Conservation (phyloP, 2,888 invertebrate genomes). For the Acanthopleura granulata region DNA sequence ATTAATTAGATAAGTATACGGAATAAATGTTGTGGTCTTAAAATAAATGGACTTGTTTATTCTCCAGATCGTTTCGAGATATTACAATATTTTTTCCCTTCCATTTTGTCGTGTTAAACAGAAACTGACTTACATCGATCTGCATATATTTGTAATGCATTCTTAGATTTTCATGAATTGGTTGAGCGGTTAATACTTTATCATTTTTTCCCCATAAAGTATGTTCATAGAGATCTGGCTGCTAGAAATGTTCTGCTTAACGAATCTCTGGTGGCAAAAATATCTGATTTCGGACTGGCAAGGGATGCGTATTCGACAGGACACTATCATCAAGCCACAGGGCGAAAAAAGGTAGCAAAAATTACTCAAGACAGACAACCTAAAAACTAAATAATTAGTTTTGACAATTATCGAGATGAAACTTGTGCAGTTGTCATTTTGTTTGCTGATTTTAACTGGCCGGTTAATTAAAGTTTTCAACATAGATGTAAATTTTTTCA, state of each 20-base stretch:
- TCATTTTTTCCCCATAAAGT: not conserved
- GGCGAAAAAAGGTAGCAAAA: not conserved
- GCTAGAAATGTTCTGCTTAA: not conserved
- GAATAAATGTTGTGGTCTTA: too few relatives aligned
- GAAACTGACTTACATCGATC: too few relatives aligned
- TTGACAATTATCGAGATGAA: too few relatives aligned
- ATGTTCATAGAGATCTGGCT: not conserved
- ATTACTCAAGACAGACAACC: too few relatives aligned
- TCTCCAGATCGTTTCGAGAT: too few relatives aligned
- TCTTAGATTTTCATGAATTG: not conserved
- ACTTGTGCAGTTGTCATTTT: too few relatives aligned
- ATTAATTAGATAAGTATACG: not conserved
- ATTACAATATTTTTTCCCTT: too few relatives aligned
- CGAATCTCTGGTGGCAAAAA: conserved; percentile 1
- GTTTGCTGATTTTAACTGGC: not conserved
- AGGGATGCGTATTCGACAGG: conserved; percentile 4
- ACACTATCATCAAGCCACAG: not conserved
- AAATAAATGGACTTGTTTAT: too few relatives aligned
- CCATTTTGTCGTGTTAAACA: too few relatives aligned
- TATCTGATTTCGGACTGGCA: not conserved
- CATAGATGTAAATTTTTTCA: not conserved
- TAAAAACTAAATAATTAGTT: too few relatives aligned
- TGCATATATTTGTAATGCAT: too few relatives aligned
- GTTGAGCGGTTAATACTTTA: not conserved
- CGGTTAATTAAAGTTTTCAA: not conserved